phyloP scores from a whole-genome alignment of 2,888 invertebrate species.

The Rhaphigaster nebulosa region DNA sequence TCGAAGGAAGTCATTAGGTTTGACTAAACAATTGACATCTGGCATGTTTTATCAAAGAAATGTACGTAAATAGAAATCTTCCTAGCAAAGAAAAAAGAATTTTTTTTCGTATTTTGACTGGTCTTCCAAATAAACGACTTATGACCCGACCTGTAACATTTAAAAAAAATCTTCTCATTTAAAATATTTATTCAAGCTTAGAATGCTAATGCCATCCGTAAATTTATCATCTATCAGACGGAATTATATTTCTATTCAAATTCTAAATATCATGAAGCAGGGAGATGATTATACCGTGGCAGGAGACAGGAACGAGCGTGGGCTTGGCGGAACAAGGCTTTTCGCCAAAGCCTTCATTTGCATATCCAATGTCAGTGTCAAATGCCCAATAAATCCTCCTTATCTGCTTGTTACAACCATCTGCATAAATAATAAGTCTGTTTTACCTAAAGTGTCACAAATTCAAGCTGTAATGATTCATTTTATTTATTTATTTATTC shows the following conservation, averaged over 20 bases:
- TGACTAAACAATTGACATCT: too few relatives aligned
- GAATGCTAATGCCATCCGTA: background rate
- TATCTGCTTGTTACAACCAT: background rate
- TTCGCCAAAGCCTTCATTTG: background rate
- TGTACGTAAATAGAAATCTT: too few relatives aligned
- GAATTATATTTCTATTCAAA: background rate
- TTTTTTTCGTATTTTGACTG: too few relatives aligned
- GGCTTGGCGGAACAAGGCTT: slow-evolving; percentile 33
- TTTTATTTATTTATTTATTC: background rate
- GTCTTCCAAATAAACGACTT: too few relatives aligned
- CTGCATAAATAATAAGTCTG: background rate
- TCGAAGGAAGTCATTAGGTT: too few relatives aligned
- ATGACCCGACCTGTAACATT: too few relatives aligned
- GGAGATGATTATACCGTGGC: background rate
- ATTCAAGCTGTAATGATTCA: background rate
- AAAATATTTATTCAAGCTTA: background rate
- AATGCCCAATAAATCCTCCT: background rate
- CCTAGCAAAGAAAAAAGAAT: too few relatives aligned
- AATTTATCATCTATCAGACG: background rate
- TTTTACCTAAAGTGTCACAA: background rate
- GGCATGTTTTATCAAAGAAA: too few relatives aligned
- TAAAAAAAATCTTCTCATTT: too few relatives aligned
- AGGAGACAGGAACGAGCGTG: background rate
- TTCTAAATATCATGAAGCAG: background rate
- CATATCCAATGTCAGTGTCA: slow-evolving; percentile 34